Conservation (phyloP, 2,113 vertebrate genomes). For the Clupea harengus region DNA sequence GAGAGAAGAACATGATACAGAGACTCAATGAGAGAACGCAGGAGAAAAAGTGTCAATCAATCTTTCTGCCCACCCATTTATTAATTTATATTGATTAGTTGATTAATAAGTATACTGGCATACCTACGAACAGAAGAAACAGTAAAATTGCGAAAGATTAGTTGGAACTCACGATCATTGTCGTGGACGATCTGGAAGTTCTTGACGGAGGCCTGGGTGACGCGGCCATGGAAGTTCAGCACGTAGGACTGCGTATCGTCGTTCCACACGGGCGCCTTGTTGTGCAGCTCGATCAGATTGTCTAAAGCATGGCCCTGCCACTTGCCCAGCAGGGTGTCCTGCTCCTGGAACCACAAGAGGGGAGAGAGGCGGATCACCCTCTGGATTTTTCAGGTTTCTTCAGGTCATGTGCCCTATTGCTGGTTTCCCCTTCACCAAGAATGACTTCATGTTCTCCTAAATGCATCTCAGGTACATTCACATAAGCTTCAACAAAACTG, state of each 20-base stretch:
- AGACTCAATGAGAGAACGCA: neutral
- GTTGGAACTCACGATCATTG: slow-evolving; percentile 84
- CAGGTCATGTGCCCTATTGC: neutral
- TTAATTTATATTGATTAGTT: neutral
- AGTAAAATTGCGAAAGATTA: neutral
- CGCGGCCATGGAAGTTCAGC: slow-evolving; percentile 94
- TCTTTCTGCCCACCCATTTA: neutral
- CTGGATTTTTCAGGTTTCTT: neutral
- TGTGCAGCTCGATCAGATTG: slow-evolving; percentile 92
- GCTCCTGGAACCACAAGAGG: slow-evolving; percentile 75
- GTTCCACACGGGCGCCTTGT: slow-evolving; percentile 96
- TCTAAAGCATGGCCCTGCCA: slow-evolving; percentile 88
- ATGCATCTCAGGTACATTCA: no score
- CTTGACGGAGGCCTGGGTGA: slow-evolving; percentile 95
- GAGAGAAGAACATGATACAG: neutral
- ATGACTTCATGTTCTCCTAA: neutral
- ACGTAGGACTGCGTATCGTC: slow-evolving; percentile 96
- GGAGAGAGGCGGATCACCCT: neutral
- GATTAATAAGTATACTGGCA: neutral
- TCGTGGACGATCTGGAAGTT: slow-evolving; percentile 98
- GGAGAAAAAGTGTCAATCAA: neutral
- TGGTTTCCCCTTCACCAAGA: neutral
- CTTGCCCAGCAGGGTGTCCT: slow-evolving; percentile 85
- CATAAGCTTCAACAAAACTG: no score
- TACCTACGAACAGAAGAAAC: neutral